Base-by-base conservation (phyloP, 1,140 invertebrate species). In the Calycopis cecrops region DNA sequence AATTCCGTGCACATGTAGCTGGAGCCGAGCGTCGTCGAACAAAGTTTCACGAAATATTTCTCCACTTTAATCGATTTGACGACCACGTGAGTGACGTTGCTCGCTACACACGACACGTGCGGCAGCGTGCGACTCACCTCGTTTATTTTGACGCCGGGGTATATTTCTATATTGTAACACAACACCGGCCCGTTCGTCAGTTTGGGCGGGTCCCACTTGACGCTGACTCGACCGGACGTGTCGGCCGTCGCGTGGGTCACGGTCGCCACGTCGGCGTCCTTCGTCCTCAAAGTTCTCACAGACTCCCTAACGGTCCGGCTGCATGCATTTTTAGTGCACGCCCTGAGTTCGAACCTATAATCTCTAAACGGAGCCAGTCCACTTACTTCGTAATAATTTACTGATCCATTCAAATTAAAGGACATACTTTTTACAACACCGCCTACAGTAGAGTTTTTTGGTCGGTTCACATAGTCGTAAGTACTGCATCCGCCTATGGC, bases 301-400 rank as follows among this genome's bases (percentile, higher is more conserved):
- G 73, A 62, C 17, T 60, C 65, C 57, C 69, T 67, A 14, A 69
- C 62, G 11, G 71, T 74, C 44, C 70, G 65, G 51, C 82, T 85
- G 37, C 82, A 85, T 38, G 52, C 16, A 12, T 60, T 40, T 7
- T 48, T 54, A 42, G 62, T 65, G 59, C 83, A 86, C 51, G 78
- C 73, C 51, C 79, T 65, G 52, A 86, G 62, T 48, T 76, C 58
- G 65, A 86, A 78, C 59, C 63, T 75, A 49, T 85, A 86, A 68
- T 86, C 80, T 55, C 80, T 62, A 53, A 65, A 86, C 6, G 83
- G 80, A 16, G 78, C 72, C 52, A 86, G 63, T 1, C 63, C 67
- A 11, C 67, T 69, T 8, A 86, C 55, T 67, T 81, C 65, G 51
- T 68, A 78, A 4, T 58, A 60, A 28, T 72, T 75, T 60, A 44